A percentile compares a stretch with the other conserved stretches of the same genome.
Conservation (phyloP, 2,113 vertebrate genomes). For the Saimiri boliviensis region DNA sequence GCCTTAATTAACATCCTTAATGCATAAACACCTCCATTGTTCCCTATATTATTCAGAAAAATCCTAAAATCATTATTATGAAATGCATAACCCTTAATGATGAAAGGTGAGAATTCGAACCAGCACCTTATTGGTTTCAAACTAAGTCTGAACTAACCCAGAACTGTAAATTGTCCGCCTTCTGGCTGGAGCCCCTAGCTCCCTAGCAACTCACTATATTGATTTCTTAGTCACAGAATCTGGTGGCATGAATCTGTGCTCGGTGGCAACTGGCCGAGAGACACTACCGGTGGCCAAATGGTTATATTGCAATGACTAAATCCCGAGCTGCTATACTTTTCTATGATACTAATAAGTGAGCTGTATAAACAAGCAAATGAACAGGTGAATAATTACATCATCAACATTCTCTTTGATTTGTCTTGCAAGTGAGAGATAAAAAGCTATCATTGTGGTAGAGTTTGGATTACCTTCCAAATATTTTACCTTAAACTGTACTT, state of each 20-base stretch:
- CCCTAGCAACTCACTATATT: not conserved
- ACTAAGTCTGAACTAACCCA: not conserved
- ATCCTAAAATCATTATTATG: not conserved
- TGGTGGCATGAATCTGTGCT: not conserved
- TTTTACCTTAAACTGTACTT: not conserved
- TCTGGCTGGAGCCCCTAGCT: accelerated
- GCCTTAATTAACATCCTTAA: not conserved
- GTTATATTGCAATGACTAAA: not conserved
- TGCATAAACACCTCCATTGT: not conserved
- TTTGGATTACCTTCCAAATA: conserved; percentile 13
- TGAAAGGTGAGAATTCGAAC: too few species aligned
- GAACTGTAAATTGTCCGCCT: not conserved
- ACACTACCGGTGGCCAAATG: not conserved
- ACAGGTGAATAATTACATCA: not conserved
- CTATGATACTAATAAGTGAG: not conserved
- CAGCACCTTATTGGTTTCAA: not conserved
- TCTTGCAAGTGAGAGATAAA: not conserved
- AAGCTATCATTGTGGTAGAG: not conserved
- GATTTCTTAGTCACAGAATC: not conserved
- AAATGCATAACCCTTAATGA: not conserved
- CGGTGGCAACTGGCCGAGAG: not conserved
- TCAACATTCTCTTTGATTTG: not conserved
- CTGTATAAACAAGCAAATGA: not conserved
- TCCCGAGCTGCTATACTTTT: too few species aligned
- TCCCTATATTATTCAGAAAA: not conserved